A percentile compares a stretch with the other conserved stretches of the same genome.
Conservation (phyloP, 2,113 vertebrate species). For the Sclerurus mexicanus region DNA sequence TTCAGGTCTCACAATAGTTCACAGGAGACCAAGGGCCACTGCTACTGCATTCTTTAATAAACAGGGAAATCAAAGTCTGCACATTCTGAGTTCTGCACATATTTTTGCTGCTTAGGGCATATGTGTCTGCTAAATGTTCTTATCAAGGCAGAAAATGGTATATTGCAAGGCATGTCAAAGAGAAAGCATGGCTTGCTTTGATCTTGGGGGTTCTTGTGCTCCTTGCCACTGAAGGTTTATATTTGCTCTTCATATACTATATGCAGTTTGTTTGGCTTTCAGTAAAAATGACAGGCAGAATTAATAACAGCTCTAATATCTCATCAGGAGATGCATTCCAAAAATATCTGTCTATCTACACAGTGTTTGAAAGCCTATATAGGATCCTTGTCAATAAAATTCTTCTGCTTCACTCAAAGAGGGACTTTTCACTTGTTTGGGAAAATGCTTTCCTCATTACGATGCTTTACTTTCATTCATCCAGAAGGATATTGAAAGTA, state of each 20-base stretch:
- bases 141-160: not conserved
- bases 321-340: constrained; percentile 52
- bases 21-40: not conserved
- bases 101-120: not conserved
- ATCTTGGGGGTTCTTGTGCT: not conserved
- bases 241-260: not conserved
- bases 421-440: not conserved
- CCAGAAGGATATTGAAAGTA: not conserved
- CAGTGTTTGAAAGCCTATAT: not conserved
- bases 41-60: not conserved
- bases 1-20: not conserved
- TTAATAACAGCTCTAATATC: constrained; percentile 34
- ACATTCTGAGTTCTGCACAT: not conserved
- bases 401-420: not conserved
- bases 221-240: not conserved
- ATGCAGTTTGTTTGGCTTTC: constrained; percentile 32
- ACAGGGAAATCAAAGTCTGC: not conserved
- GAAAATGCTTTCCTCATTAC: not conserved
- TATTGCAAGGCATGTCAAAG: not conserved
- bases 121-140: not conserved
- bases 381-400: not conserved
- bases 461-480: not conserved
- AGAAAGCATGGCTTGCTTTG: not conserved
- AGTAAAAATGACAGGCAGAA: constrained; percentile 34
- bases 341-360: constrained; percentile 29